These are phyloP conservation scores for Metridium senile DNA, from an alignment of 92 coral and sea anemone species.

Conservation along the genomic window DNA sequence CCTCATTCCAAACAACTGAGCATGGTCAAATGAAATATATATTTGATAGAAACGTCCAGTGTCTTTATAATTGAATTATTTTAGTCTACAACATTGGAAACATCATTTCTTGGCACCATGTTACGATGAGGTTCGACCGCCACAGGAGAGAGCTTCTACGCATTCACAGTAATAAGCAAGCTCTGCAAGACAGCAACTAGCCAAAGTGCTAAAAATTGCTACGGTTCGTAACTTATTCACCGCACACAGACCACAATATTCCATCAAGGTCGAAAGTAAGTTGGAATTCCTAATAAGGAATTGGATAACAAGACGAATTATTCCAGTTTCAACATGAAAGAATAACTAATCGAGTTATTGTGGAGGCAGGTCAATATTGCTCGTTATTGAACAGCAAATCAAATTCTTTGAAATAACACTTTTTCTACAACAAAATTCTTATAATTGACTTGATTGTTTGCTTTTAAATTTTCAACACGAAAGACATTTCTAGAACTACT, in stretches of 20 bases:
- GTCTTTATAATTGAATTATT: neutral
- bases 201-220: slow-evolving; percentile 4
- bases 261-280: neutral
- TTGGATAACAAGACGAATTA: neutral
- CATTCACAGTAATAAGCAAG: neutral
- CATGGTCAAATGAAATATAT: too few relatives aligned
- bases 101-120: neutral
- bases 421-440: neutral
- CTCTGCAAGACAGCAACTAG: neutral
- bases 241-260: neutral
- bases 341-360: neutral
- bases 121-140: neutral
- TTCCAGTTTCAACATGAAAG: neutral
- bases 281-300: slow-evolving; percentile 1
- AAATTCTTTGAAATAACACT: neutral
- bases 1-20: too few relatives aligned
- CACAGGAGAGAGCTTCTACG: neutral
- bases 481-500: too few relatives aligned
- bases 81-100: too few relatives aligned
- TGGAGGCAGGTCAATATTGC: neutral
- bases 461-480: neutral
- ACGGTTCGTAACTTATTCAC: neutral
- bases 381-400: neutral
- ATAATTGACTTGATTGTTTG: neutral
- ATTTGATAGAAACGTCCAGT: too few relatives aligned